Percentiles rank a stretch among this genome's conserved stretches.
These are phyloP conservation scores for Dioctria linearis DNA, from an alignment of 2,888 invertebrate genomes.

Conservation along the genomic window DNA sequence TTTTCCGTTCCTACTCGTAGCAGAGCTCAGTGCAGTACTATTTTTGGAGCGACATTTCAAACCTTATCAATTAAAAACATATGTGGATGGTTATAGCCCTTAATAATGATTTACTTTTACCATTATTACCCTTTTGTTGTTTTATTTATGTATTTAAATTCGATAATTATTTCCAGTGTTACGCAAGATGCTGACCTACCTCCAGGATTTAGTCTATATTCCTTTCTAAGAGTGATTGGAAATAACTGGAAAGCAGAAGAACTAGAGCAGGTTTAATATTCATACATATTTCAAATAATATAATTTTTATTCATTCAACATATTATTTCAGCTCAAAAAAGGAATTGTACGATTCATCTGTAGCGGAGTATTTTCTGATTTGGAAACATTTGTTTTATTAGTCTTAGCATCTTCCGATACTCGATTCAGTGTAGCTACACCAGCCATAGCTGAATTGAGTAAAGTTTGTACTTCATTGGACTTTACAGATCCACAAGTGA, in stretches of 20 bases:
- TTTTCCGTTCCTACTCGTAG: no score
- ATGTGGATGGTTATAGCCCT: no score
- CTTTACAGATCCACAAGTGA: constrained; percentile 80
- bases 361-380: constrained; percentile 82
- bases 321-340: constrained; percentile 75
- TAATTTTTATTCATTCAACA: not conserved
- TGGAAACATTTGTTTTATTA: constrained; percentile 82
- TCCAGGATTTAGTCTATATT: constrained; percentile 82
- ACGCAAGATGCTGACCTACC: constrained; percentile 73
- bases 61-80: no score
- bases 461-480: constrained; percentile 82
- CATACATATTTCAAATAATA: not conserved
- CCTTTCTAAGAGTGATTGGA: constrained; percentile 82
- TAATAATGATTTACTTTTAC: no score
- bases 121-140: not conserved
- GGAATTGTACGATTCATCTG: constrained; percentile 87
- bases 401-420: constrained; percentile 92
- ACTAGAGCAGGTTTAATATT: constrained; percentile 79
- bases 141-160: no score
- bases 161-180: constrained; percentile 56
- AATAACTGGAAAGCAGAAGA: constrained; percentile 84
- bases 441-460: constrained; percentile 88
- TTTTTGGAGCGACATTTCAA: no score
- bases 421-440: constrained; percentile 89
- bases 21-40: no score